A percentile compares a stretch with the other conserved stretches of the same genome.
These are phyloP conservation scores for Aplodontia rufa DNA, from an alignment of 2,113 vertebrate species.

Conservation along the genomic window DNA sequence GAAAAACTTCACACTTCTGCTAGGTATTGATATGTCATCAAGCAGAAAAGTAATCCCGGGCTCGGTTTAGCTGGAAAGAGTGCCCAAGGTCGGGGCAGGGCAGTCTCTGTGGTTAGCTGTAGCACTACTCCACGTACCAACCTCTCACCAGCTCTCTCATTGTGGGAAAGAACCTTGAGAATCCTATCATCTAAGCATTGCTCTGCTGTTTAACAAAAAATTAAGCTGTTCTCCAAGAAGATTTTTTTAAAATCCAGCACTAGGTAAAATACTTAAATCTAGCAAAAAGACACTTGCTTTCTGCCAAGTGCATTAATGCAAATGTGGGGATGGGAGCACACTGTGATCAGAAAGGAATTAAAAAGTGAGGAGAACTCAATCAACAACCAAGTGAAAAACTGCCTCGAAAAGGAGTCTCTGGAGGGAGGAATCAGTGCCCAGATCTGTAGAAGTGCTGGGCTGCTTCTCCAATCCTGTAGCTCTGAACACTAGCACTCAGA, in stretches of 20 bases:
- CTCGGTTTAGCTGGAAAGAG: fast-evolving
- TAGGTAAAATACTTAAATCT: background rate
- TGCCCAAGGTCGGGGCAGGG: background rate
- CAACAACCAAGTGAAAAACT: background rate
- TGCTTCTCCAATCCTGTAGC: no score
- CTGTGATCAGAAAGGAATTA: background rate
- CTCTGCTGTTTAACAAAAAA: background rate
- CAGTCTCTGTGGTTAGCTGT: fast-evolving
- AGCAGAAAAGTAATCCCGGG: background rate
- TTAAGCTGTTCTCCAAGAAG: background rate
- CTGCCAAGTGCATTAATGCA: background rate
- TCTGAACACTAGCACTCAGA: background rate
- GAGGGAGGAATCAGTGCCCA: background rate
- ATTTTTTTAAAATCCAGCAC: background rate
- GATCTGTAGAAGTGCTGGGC: background rate
- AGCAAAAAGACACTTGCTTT: background rate
- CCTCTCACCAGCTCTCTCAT: background rate
- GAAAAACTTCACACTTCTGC: background rate
- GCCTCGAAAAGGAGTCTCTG: background rate
- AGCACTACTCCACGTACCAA: background rate
- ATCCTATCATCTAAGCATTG: background rate
- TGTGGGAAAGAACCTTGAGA: background rate
- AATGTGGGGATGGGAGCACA: background rate
- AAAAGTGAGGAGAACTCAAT: background rate
- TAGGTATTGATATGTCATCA: no score